Evolutionary conservation across 2,888 invertebrate genomes (phyloP).

Genomic region (Cataglyphis albicans): DNA sequence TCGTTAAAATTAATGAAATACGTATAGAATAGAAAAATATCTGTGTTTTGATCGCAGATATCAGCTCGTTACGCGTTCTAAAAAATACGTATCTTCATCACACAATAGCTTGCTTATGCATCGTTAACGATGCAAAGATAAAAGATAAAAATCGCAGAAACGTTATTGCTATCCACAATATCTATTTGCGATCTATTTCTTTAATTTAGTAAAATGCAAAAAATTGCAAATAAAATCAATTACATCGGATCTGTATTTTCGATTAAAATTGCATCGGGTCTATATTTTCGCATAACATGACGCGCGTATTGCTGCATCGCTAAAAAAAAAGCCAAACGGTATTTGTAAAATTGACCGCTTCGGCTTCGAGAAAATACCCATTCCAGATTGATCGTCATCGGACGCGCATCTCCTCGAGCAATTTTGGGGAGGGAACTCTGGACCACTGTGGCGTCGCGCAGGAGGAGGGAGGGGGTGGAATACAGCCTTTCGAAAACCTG

Average conservation of each 20-base stretch:
- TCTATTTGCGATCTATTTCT: not conserved
- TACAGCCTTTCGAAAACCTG: conserved; percentile 78
- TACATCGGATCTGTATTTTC: not conserved
- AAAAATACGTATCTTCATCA: conserved; percentile 72
- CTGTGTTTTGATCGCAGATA: conserved; percentile 69
- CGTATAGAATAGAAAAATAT: conserved; percentile 71
- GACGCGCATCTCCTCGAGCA: conserved; percentile 45
- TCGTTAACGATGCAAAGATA: conserved; percentile 68
- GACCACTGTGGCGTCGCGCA: conserved; percentile 24
- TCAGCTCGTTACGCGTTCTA: conserved; percentile 72
- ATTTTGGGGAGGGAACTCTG: conserved; percentile 58
- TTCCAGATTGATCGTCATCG: conserved; percentile 60
- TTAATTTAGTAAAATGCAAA: not conserved
- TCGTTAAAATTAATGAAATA: conserved; percentile 75
- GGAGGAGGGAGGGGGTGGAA: conserved; percentile 35
- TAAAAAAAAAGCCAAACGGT: not conserved
- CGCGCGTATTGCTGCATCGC: not conserved
- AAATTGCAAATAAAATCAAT: not conserved
- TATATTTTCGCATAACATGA: not conserved
- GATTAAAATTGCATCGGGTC: not conserved
- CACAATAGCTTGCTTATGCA: conserved; percentile 56
- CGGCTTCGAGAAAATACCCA: conserved; percentile 59
- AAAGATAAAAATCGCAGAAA: conserved; percentile 65
- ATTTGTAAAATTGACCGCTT: conserved; percentile 58
- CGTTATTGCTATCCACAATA: not conserved